Evolutionary conservation across 2,888 invertebrate genomes (phyloP).

Genomic region (Nemoura dubitans): DNA sequence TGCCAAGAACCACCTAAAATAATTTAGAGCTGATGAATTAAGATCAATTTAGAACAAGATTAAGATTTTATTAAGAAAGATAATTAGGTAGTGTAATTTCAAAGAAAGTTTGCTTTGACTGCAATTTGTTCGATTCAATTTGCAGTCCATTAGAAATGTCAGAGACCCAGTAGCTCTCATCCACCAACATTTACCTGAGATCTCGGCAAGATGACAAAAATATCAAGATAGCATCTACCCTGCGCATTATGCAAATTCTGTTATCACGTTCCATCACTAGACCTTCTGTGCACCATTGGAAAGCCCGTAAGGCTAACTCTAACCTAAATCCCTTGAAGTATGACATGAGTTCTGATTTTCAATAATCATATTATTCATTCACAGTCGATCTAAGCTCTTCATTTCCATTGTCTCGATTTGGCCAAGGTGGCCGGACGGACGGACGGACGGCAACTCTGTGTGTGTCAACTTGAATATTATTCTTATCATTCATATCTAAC

Average conservation of each 20-base stretch:
- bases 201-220: background rate
- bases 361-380: background rate
- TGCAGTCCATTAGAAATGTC: no score
- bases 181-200: no score
- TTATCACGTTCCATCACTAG: background rate
- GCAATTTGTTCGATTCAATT: no score
- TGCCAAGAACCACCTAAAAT: no score
- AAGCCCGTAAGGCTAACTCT: background rate
- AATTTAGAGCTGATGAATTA: no score
- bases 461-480: background rate
- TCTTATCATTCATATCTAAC: constrained; percentile 12
- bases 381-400: background rate
- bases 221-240: background rate
- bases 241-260: background rate
- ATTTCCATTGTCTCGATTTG: background rate
- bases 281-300: background rate
- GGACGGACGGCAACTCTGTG: background rate
- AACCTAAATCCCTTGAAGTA: background rate
- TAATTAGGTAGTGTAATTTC: no score
- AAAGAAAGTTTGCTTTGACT: no score
- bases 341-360: background rate
- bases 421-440: background rate
- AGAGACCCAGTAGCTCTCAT: no score
- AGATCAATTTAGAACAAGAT: no score
- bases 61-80: no score